Percentiles rank a stretch among this genome's conserved stretches.
phyloP scores from a whole-genome alignment of 2,888 invertebrate species.

The Andrena trimmerana region DNA sequence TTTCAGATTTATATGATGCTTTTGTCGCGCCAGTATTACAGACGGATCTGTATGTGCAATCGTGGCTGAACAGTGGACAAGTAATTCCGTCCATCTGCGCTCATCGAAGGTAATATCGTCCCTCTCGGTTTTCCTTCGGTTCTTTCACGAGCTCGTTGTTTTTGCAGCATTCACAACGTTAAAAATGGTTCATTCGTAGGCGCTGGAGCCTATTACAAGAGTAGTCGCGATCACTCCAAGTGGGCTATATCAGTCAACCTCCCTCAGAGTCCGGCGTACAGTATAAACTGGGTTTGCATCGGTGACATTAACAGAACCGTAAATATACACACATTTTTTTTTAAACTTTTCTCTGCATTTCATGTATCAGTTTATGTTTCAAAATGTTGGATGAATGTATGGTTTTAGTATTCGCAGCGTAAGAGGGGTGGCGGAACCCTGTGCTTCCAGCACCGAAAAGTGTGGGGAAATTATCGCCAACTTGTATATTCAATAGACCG shows the following conservation, averaged over 20 bases:
- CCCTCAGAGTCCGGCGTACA: constrained; percentile 83
- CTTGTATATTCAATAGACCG: constrained; percentile 87
- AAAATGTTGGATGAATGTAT: constrained; percentile 1
- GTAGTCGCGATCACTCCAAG: constrained; percentile 93
- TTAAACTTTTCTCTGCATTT: constrained; percentile 8
- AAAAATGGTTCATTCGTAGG: constrained; percentile 86
- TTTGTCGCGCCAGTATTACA: constrained; percentile 91
- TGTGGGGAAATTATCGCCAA: constrained; percentile 89
- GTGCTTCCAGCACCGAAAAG: constrained; percentile 89
- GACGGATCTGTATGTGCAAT: constrained; percentile 92
- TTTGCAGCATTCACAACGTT: constrained; percentile 89
- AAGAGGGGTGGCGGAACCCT: constrained; percentile 94
- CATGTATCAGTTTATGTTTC: not conserved
- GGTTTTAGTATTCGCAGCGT: constrained; percentile 90
- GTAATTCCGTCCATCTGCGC: constrained; percentile 93
- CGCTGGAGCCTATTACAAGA: constrained; percentile 87
- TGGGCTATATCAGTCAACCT: constrained; percentile 89
- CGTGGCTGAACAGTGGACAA: constrained; percentile 94
- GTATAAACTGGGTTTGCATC: constrained; percentile 92
- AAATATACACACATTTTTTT: constrained; percentile 76
- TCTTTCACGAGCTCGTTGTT: not conserved
- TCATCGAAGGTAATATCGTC: constrained; percentile 72
- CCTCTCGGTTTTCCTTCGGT: constrained; percentile 16
- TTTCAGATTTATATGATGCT: constrained; percentile 91
- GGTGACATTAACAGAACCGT: constrained; percentile 97